Evolutionary conservation across 35 echinoderm and acorn worm species (phyloP).

Genomic region (Anneissia japonica): DNA sequence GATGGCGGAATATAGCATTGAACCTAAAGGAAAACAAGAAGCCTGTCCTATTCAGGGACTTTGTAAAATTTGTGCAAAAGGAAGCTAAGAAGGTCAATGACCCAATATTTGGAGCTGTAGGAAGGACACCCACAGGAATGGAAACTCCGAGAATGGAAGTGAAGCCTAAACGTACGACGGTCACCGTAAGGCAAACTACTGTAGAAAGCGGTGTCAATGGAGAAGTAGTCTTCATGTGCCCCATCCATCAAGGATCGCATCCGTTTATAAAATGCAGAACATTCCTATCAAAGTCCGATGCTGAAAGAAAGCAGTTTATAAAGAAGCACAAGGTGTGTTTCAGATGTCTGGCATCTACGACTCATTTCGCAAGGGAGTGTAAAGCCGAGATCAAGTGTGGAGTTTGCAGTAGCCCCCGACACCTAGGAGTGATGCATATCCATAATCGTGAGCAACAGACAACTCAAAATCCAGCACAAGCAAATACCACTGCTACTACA

Average conservation of each 20-base stretch:
- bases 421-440: background rate
- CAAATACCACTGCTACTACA: background rate
- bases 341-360: conserved; percentile 5
- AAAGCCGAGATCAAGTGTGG: conserved; percentile 8
- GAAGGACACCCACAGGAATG: background rate
- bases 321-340: conserved; percentile 30
- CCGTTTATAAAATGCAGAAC: conserved; percentile 27
- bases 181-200: background rate
- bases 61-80: conserved; percentile 9
- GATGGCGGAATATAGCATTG: conserved; percentile 20
- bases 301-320: conserved; percentile 19
- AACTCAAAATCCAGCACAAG: no score
- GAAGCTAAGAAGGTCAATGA: conserved; percentile 22
- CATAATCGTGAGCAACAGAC: no score
- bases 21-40: conserved; percentile 19
- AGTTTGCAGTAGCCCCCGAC: conserved; percentile 5
- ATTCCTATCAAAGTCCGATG: conserved; percentile 13
- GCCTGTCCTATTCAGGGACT: background rate
- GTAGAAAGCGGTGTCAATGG: background rate
- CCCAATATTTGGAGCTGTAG: conserved; percentile 10
- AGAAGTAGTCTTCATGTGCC: background rate
- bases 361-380: conserved; percentile 33
- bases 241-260: conserved; percentile 37
- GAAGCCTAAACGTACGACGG: background rate
- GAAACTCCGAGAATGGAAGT: background rate